These are phyloP conservation scores for Sclerurus mexicanus DNA, from an alignment of 2,113 vertebrate genomes.

Conservation along the genomic window DNA sequence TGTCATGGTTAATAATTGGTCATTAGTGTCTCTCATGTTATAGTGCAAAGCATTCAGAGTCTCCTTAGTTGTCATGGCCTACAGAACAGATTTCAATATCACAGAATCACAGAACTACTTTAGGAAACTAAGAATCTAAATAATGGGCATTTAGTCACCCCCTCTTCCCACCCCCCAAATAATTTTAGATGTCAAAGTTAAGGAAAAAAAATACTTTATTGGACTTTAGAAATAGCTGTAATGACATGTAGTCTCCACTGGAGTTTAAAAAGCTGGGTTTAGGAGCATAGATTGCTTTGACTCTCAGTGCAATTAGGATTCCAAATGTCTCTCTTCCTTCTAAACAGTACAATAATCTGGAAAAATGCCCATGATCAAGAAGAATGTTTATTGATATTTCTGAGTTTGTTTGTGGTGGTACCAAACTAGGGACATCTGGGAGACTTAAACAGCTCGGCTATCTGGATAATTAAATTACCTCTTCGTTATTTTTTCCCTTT, in stretches of 20 bases:
- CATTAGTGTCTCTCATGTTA: neutral
- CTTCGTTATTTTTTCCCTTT: neutral
- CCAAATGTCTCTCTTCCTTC: neutral
- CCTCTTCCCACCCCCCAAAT: neutral
- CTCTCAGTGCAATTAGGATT: neutral
- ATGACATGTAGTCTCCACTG: neutral
- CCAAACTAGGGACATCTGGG: neutral
- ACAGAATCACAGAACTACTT: neutral
- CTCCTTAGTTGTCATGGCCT: neutral
- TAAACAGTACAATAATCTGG: neutral
- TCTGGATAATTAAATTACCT: neutral
- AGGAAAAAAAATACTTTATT: neutral
- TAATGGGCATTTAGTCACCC: rapidly evolving
- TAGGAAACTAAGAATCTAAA: neutral
- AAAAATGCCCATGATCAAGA: neutral
- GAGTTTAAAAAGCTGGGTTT: neutral
- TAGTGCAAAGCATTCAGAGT: neutral
- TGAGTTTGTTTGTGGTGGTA: neutral
- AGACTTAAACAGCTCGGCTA: neutral
- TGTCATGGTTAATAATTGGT: neutral
- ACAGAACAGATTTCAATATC: neutral
- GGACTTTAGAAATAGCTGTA: neutral
- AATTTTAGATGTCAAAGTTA: neutral
- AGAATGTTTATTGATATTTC: neutral
- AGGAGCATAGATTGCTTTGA: neutral